Evolutionary conservation across 2,888 invertebrate species (phyloP).

Genomic region (Caenorhabditis wallacei): DNA sequence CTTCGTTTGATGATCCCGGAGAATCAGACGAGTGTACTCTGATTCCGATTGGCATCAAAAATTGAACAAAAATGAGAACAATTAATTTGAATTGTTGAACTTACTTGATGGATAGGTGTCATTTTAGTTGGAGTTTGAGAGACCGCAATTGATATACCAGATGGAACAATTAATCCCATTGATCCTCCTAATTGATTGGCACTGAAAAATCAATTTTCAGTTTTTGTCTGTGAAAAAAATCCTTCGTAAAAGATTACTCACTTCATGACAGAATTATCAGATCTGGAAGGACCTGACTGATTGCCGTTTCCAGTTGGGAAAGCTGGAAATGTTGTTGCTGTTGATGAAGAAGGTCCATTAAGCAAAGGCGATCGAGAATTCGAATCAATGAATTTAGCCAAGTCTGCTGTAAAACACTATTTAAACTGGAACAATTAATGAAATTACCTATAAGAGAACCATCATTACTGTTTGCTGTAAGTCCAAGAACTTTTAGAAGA

Average conservation of each 20-base stretch:
- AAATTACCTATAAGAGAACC: constrained; percentile 13
- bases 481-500: constrained; percentile 52
- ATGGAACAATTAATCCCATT: constrained; percentile 62
- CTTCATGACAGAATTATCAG: constrained; percentile 70
- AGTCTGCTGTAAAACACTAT: constrained; percentile 66
- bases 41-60: constrained; percentile 49
- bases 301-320: constrained; percentile 49
- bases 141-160: constrained; percentile 60
- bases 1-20: constrained; percentile 53
- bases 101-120: constrained; percentile 59
- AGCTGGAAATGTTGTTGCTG: constrained; percentile 25
- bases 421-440: neutral
- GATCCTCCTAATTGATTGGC: constrained; percentile 64
- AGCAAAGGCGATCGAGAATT: constrained; percentile 69
- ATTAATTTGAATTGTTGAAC: neutral
- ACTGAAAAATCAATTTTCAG: constrained; percentile 42
- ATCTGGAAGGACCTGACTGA: constrained; percentile 32
- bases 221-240: neutral
- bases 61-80: neutral
- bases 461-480: constrained; percentile 58
- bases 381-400: constrained; percentile 67
- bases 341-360: neutral
- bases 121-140: constrained; percentile 67
- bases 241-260: constrained; percentile 13
- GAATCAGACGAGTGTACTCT: constrained; percentile 34